Conservation (phyloP, 2,888 invertebrate species). For the Amphipoea oculea region DNA sequence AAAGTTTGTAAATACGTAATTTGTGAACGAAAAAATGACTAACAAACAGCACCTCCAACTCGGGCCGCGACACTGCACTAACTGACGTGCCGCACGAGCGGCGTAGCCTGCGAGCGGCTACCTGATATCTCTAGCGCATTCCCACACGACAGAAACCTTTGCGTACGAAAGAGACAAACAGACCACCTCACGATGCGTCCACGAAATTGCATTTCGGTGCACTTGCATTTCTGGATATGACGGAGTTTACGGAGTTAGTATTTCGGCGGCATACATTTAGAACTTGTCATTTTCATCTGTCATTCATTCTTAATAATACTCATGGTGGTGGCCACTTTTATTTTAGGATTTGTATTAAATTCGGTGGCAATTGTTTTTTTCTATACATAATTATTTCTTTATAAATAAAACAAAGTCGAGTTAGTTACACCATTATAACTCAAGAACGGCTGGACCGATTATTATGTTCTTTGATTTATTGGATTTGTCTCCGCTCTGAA, state of each 20-base stretch:
- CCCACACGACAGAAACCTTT: conserved; percentile 62
- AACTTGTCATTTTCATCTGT: too few species aligned
- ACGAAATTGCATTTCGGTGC: conserved; percentile 67
- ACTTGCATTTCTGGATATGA: conserved; percentile 72
- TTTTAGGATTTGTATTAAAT: conserved; percentile 35
- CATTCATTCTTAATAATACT: neutral
- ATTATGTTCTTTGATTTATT: too few species aligned
- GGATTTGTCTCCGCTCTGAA: too few species aligned
- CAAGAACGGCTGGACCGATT: too few species aligned
- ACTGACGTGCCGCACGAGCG: conserved; percentile 65
- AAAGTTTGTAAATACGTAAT: conserved; percentile 89
- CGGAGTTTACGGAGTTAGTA: conserved; percentile 67
- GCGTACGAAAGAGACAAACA: conserved; percentile 73
- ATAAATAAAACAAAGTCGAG: too few species aligned
- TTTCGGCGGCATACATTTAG: too few species aligned
- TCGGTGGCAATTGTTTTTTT: neutral
- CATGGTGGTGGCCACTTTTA: conserved; percentile 56
- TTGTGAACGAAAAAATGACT: conserved; percentile 64
- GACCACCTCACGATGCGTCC: conserved; percentile 66
- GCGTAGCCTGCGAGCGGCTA: conserved; percentile 64
- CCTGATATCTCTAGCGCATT: conserved; percentile 77
- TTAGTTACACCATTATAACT: too few species aligned
- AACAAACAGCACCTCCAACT: conserved; percentile 70
- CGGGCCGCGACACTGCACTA: conserved; percentile 77
- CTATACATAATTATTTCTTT: too few species aligned